These are phyloP conservation scores for Pseudopodoces humilis DNA, from an alignment of 2,113 vertebrate species.

Conservation along the genomic window DNA sequence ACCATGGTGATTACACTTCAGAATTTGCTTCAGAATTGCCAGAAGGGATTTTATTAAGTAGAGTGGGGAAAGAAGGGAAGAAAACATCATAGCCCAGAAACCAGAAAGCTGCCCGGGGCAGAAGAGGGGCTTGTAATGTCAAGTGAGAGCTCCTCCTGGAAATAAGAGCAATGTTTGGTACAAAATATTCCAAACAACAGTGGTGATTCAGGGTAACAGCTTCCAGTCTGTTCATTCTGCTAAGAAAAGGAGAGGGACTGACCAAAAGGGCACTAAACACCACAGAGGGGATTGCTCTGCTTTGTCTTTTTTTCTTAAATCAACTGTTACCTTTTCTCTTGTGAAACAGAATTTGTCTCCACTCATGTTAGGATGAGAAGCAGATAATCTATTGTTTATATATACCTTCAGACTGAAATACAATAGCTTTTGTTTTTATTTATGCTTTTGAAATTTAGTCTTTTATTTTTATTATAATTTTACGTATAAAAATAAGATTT, in stretches of 20 bases:
- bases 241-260: not conserved
- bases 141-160: not conserved
- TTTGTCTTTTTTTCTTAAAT: not conserved
- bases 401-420: not conserved
- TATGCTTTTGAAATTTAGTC: not conserved
- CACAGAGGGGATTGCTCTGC: not conserved
- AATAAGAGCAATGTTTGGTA: not conserved
- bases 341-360: not conserved
- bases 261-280: not conserved
- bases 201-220: not conserved
- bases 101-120: not conserved
- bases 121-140: not conserved
- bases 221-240: not conserved
- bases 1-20: not conserved
- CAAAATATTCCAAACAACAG: not conserved
- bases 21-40: not conserved
- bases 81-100: not conserved
- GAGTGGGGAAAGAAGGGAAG: not conserved
- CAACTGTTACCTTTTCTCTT: not conserved
- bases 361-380: not conserved
- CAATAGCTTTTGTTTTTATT: not conserved
- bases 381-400: not conserved
- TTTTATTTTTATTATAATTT: not conserved
- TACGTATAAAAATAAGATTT: not conserved
- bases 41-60: not conserved